These are phyloP conservation scores for Mixornis gularis DNA, from an alignment of 2,113 vertebrate species.

Conservation along the genomic window DNA sequence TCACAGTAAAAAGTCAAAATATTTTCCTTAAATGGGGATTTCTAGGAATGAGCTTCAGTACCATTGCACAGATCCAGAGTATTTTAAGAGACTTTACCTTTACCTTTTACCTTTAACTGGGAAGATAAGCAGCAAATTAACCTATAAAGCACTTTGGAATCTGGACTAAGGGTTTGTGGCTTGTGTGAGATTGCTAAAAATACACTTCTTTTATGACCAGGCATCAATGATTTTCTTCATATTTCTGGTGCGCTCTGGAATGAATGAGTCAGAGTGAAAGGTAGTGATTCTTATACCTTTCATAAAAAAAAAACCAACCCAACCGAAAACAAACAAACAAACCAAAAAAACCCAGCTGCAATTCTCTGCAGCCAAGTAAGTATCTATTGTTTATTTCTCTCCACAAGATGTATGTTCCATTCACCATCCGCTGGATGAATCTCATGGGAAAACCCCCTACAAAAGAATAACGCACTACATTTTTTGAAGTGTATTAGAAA, in stretches of 20 bases:
- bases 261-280: background rate
- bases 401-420: background rate
- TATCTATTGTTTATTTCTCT: background rate
- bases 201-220: background rate
- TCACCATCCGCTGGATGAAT: background rate
- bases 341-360: background rate
- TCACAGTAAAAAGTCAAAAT: background rate
- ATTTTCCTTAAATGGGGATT: background rate
- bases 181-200: background rate
- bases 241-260: background rate
- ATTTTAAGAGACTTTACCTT: background rate
- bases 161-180: background rate
- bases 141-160: background rate
- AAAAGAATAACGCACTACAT: background rate
- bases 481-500: background rate
- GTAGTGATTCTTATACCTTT: background rate
- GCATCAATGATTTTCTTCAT: background rate
- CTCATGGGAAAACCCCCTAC: accelerated
- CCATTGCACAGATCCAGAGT: background rate
- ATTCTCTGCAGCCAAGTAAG: background rate
- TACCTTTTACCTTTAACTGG: background rate
- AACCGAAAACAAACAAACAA: background rate
- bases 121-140: background rate
- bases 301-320: background rate
- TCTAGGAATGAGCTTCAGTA: background rate